A percentile compares a stretch with the other conserved stretches of the same genome.
phyloP scores from a whole-genome alignment of 2,797 vertebrate genomes.

The Pelochelys cantorii region DNA sequence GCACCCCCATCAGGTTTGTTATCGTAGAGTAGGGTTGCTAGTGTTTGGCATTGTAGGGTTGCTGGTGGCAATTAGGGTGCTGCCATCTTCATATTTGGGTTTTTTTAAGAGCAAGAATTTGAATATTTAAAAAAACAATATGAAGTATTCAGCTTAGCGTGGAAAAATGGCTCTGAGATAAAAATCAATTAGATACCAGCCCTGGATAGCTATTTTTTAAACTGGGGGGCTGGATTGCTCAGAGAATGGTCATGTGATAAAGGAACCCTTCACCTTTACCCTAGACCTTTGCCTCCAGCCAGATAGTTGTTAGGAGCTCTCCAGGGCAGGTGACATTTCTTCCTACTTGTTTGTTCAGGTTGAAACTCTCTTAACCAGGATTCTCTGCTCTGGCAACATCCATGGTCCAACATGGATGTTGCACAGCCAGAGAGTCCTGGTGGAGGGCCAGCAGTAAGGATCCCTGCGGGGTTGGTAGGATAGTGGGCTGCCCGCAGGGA shows the following conservation, averaged over 20 bases:
- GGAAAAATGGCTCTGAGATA: neutral
- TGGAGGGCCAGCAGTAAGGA: no score
- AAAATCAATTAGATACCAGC: neutral
- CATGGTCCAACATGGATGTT: no score
- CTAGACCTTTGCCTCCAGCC: neutral
- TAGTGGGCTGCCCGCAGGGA: no score
- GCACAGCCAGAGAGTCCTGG: no score
- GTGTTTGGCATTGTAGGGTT: neutral
- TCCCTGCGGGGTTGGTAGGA: no score
- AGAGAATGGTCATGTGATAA: neutral
- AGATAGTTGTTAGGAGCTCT: neutral
- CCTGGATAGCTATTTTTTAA: neutral
- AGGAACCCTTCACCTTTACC: neutral
- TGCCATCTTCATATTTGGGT: neutral
- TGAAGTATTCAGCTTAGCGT: neutral
- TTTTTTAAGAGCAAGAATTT: neutral
- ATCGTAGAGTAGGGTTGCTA: neutral
- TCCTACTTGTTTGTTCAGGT: neutral
- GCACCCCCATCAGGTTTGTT: no score
- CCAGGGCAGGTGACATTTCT: neutral
- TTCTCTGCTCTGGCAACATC: no score
- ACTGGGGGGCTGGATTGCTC: neutral
- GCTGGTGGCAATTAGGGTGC: neutral
- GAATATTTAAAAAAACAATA: neutral
- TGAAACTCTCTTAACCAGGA: no score